Percentiles rank a stretch among this genome's conserved stretches.
Conservation (phyloP, 2,113 vertebrate genomes). For the Okapia johnstoni region DNA sequence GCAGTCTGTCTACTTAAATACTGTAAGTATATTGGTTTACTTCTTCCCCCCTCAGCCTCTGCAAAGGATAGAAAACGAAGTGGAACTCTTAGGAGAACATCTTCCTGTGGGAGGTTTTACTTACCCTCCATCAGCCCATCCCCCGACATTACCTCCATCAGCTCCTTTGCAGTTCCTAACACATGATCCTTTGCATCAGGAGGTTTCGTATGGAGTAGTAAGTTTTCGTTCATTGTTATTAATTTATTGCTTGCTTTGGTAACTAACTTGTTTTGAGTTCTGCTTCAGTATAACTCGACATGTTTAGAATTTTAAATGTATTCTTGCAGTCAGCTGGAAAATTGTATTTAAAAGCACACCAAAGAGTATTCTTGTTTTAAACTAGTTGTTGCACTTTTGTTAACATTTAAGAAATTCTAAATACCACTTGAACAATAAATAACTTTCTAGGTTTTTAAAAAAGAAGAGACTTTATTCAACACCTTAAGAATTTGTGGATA, state of each 20-base stretch:
- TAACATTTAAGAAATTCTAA: constrained; percentile 35
- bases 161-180: constrained; percentile 94
- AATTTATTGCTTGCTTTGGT: constrained; percentile 38
- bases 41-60: constrained; percentile 83
- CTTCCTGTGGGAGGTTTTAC: constrained; percentile 93
- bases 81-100: constrained; percentile 95
- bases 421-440: constrained; percentile 8
- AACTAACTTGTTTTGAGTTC: background rate
- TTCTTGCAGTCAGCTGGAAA: background rate
- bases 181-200: constrained; percentile 95
- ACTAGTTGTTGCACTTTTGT: background rate
- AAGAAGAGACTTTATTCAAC: background rate
- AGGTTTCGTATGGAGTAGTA: constrained; percentile 95
- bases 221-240: constrained; percentile 72
- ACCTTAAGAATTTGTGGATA: background rate
- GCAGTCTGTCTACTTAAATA: background rate
- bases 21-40: background rate
- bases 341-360: background rate
- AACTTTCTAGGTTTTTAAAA: background rate
- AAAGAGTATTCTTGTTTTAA: background rate
- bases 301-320: constrained; percentile 26
- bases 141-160: constrained; percentile 91
- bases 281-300: background rate
- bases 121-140: constrained; percentile 91
- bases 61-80: constrained; percentile 98